These are phyloP conservation scores for Yponomeuta cagnagella DNA, from an alignment of 2,888 invertebrate species.

Conservation along the genomic window DNA sequence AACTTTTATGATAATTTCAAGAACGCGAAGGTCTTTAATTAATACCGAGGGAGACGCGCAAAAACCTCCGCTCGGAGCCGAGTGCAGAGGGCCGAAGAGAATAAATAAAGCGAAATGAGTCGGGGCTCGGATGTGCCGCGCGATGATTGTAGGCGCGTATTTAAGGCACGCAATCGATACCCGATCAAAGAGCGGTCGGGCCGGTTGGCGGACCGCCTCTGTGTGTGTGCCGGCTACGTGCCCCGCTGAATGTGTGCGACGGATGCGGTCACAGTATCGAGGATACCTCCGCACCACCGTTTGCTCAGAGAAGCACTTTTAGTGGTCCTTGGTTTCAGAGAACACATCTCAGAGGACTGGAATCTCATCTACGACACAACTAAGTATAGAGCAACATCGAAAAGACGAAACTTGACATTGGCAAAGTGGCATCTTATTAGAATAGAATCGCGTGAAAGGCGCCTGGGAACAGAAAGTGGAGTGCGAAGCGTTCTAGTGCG, in stretches of 20 bases:
- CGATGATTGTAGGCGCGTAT: conserved; percentile 41
- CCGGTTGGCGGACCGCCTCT: conserved; percentile 37
- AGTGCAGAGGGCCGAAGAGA: conserved; percentile 6
- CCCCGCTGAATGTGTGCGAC: conserved; percentile 21
- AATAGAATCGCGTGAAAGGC: conserved; percentile 22
- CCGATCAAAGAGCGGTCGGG: conserved; percentile 43
- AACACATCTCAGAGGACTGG: background rate
- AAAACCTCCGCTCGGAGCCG: conserved; percentile 5
- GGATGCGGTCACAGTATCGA: conserved; percentile 43
- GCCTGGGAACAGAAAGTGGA: conserved; percentile 23
- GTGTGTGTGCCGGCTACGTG: conserved; percentile 14
- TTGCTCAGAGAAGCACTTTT: conserved; percentile 24
- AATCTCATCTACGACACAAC: background rate
- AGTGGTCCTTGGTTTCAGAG: background rate
- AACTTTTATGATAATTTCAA: conserved; percentile 15
- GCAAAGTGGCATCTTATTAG: conserved; percentile 8
- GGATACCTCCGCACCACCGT: conserved; percentile 27
- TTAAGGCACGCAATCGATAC: conserved; percentile 56
- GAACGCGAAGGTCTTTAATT: conserved; percentile 15
- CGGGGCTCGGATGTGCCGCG: conserved; percentile 19
- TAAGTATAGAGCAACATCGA: background rate
- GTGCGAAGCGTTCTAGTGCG: conserved; percentile 15
- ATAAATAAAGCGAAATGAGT: conserved; percentile 12
- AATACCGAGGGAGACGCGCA: conserved; percentile 11
- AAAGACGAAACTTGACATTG: conserved; percentile 6